Evolutionary conservation across 2,888 invertebrate species (phyloP), one percentile per base, ranked within the genome.

Genomic region (Dicranocentrus wangi): DNA sequence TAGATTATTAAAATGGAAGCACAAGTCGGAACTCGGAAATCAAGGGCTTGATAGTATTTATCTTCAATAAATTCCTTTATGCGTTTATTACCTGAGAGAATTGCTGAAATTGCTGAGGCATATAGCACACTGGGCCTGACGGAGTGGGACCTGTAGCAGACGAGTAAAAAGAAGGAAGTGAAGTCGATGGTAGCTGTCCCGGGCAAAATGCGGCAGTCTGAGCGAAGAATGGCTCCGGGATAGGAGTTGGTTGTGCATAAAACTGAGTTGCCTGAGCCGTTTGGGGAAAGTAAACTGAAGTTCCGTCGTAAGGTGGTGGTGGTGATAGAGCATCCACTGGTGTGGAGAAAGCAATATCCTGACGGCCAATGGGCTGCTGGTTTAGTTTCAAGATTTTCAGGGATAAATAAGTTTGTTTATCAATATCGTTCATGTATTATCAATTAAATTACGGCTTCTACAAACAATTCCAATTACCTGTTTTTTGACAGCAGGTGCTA

Each of bases 401-500:
- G 43, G 43, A 21, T n/a, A n/a, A n/a, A n/a, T n/a, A n/a, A n/a
- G n/a, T n/a, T n/a, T n/a, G n/a, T n/a, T n/a, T n/a, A n/a, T n/a
- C n/a, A n/a, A n/a, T n/a, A n/a, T n/a, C n/a, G n/a, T n/a, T n/a
- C n/a, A n/a, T n/a, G n/a, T n/a, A n/a, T n/a, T n/a, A n/a, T n/a
- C n/a, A n/a, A n/a, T n/a, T n/a, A n/a, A n/a, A n/a, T n/a, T n/a
- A n/a, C n/a, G n/a, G n/a, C n/a, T n/a, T n/a, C n/a, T n/a, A n/a
- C n/a, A n/a, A n/a, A n/a, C n/a, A n/a, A n/a, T n/a, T n/a, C n/a
- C n/a, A n/a, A 53, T 70, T 88, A 92, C 92, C 91, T 95, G 94
- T 89, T 95, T 95, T 88, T 94, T 93, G 83, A 95, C 93, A 85
- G 95, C 95, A 85, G 94, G 94, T 47, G 95, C 95, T 88, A 95